Conservation (phyloP, 2,113 vertebrate species). For the Dromas ardeola region DNA sequence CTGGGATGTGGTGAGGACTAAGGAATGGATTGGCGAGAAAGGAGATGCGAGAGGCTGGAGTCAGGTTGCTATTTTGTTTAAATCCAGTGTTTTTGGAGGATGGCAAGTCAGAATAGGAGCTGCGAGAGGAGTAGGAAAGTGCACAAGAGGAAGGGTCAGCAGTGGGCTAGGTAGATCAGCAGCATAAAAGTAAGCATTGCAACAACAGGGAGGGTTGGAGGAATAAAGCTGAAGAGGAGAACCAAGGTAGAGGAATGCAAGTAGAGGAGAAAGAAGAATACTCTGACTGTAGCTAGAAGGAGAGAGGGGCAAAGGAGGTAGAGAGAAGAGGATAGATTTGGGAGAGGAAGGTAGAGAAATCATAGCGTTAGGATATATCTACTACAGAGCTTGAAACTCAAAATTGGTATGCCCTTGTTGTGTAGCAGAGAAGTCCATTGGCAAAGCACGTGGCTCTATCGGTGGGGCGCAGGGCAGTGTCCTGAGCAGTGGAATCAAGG, state of each 20-base stretch:
- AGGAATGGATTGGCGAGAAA: fast-evolving
- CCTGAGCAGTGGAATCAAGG: neutral
- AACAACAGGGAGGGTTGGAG: neutral
- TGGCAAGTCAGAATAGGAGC: neutral
- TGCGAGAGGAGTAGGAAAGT: neutral
- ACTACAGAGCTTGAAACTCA: neutral
- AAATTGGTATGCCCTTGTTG: neutral
- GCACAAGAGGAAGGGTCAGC: neutral
- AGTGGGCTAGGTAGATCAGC: neutral
- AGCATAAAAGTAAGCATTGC: neutral
- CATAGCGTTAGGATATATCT: neutral
- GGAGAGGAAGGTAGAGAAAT: neutral
- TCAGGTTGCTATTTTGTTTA: neutral
- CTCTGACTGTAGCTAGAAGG: neutral
- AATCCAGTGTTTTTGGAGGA: neutral
- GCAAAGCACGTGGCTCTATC: neutral
- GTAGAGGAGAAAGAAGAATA: neutral
- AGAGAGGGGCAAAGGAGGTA: neutral
- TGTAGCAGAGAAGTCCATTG: neutral
- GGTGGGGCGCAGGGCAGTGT: neutral
- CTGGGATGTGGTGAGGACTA: neutral
- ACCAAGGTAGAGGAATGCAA: neutral
- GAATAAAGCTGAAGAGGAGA: neutral
- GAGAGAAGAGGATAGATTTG: neutral
- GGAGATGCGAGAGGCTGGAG: neutral